A percentile compares a stretch with the other conserved stretches of the same genome.
phyloP scores from a whole-genome alignment of 2,888 invertebrate genomes.

The Eristalinus aeneus region DNA sequence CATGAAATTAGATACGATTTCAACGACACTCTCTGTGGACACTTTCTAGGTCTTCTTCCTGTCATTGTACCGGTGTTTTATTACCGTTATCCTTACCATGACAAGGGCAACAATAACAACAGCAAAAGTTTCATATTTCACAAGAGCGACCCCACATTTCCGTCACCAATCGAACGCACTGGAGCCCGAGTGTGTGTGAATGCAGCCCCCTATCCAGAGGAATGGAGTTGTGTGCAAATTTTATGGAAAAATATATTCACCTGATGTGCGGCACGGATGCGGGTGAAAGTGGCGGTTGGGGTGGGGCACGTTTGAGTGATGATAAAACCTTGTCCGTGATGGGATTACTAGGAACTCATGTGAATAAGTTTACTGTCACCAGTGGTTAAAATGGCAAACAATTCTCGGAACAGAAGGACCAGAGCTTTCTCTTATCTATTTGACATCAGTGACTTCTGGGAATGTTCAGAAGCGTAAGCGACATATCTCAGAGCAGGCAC shows the following conservation, averaged over 20 bases:
- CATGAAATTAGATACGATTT: background rate
- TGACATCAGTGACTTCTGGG: background rate
- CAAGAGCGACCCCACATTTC: background rate
- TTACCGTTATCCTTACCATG: background rate
- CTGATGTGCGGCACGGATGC: background rate
- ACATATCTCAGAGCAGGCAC: background rate
- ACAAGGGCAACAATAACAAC: background rate
- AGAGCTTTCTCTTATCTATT: background rate
- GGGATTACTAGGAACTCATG: background rate
- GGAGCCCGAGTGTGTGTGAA: background rate
- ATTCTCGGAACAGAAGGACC: background rate
- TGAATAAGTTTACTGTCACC: background rate
- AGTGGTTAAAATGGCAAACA: background rate
- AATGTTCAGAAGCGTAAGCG: background rate
- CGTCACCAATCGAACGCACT: too few species aligned
- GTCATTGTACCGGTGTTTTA: background rate
- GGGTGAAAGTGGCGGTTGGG: background rate
- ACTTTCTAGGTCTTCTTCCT: background rate
- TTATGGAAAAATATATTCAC: background rate
- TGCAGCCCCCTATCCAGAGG: background rate
- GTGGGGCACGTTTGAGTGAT: background rate
- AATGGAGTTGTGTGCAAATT: background rate
- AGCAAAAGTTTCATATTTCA: background rate
- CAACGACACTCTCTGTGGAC: background rate
- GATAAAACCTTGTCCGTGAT: background rate